A percentile compares a stretch with the other conserved stretches of the same genome.
Conservation (phyloP, 1,140 invertebrate genomes). For the Liolophura sinensis region DNA sequence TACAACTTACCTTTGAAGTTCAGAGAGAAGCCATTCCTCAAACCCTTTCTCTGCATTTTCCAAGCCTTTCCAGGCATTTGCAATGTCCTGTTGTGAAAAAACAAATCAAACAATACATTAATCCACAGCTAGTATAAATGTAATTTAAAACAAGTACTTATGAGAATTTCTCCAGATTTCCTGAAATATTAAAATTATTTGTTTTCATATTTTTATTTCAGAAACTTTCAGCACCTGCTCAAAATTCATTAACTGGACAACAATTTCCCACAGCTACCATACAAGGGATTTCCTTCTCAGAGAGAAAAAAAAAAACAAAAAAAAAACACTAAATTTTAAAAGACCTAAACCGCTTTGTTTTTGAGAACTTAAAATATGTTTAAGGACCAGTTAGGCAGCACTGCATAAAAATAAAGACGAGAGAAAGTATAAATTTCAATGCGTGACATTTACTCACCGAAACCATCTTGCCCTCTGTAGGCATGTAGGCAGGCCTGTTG, state of each 20-base stretch:
- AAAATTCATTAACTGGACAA: too few relatives aligned
- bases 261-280: too few relatives aligned
- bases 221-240: too few relatives aligned
- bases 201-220: too few relatives aligned
- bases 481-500: constrained; percentile 97
- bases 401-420: not conserved
- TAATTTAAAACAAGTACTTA: too few relatives aligned
- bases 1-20: constrained; percentile 75
- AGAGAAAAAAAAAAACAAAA: too few relatives aligned
- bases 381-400: not conserved
- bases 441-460: constrained; percentile 67
- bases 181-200: too few relatives aligned
- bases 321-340: too few relatives aligned
- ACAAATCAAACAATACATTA: constrained; percentile 4
- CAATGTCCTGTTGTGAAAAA: constrained; percentile 76
- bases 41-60: constrained; percentile 97
- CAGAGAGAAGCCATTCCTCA: constrained; percentile 98
- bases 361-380: not conserved
- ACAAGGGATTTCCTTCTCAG: too few relatives aligned
- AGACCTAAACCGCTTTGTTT: not conserved
- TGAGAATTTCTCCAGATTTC: too few relatives aligned
- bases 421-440: not conserved
- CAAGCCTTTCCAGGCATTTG: constrained; percentile 97
- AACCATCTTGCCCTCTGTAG: constrained; percentile 98
- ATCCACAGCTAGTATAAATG: too few relatives aligned